phyloP scores from a whole-genome alignment of 2,888 invertebrate species.

The Hydriomena furcata region DNA sequence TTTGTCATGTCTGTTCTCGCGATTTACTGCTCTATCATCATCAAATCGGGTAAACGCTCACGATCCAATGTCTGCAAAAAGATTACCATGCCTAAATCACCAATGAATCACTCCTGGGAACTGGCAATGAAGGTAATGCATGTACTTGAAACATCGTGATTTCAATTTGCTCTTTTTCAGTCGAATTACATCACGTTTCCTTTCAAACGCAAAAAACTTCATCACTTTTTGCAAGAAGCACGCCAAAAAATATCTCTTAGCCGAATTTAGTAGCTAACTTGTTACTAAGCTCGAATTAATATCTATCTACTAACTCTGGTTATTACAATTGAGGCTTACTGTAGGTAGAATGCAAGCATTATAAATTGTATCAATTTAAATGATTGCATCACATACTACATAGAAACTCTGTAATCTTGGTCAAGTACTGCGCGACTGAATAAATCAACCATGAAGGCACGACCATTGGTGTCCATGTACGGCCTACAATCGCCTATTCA shows the following conservation, averaged over 20 bases:
- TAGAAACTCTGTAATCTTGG: constrained; percentile 4
- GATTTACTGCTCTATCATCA: too few relatives aligned
- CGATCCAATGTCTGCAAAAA: too few relatives aligned
- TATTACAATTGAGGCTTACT: too few relatives aligned
- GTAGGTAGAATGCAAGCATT: not conserved
- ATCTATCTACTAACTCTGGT: too few relatives aligned
- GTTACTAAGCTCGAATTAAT: too few relatives aligned
- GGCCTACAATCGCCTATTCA: constrained; percentile 50
- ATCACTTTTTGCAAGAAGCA: not conserved
- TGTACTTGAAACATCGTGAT: constrained; percentile 8
- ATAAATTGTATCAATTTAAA: not conserved
- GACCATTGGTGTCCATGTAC: constrained; percentile 35
- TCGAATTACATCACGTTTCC: not conserved
- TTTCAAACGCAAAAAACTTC: not conserved
- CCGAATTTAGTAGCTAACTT: too few relatives aligned
- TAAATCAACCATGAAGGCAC: constrained; percentile 19
- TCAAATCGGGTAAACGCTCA: too few relatives aligned
- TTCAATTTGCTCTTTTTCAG: constrained; percentile 8
- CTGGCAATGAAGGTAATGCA: too few relatives aligned
- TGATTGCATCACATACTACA: too few relatives aligned
- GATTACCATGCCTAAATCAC: too few relatives aligned
- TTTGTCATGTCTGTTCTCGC: too few relatives aligned
- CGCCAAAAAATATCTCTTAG: not conserved
- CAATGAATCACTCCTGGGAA: too few relatives aligned
- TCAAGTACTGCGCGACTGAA: constrained; percentile 19